Conservation (phyloP, 2,113 vertebrate species). For the Clarias batrachus region DNA sequence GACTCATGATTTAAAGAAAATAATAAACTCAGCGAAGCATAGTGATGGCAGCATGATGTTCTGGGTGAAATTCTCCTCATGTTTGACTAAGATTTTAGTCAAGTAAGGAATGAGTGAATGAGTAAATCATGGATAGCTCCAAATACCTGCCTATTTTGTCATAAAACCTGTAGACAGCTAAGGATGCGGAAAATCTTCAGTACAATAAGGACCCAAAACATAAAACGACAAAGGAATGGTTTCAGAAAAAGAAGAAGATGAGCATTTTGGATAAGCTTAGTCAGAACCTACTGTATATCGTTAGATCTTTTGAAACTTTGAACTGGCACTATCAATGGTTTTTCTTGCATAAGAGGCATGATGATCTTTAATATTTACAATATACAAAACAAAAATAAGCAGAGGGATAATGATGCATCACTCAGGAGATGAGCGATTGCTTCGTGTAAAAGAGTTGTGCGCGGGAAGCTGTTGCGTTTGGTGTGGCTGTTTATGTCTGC, state of each 20-base stretch:
- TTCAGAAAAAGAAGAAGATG: background rate
- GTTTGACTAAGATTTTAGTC: background rate
- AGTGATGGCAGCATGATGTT: background rate
- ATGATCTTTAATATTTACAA: no score
- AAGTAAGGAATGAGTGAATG: background rate
- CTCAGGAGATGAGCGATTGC: no score
- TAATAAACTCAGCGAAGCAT: background rate
- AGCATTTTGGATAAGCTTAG: background rate
- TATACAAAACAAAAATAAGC: no score
- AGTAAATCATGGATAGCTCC: background rate
- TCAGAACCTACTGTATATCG: no score
- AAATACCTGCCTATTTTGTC: background rate
- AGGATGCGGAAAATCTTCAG: background rate
- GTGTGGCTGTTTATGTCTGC: no score
- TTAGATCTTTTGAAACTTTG: no score
- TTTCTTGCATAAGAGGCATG: no score
- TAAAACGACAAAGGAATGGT: background rate
- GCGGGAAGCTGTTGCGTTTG: no score
- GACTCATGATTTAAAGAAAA: background rate
- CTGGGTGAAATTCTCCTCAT: background rate
- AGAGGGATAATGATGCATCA: no score
- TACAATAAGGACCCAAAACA: background rate
- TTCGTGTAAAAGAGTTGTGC: no score
- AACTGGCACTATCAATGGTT: no score
- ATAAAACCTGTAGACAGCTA: background rate